phyloP scores from a whole-genome alignment of 2,888 invertebrate genomes.

The Trachelus tabidus region DNA sequence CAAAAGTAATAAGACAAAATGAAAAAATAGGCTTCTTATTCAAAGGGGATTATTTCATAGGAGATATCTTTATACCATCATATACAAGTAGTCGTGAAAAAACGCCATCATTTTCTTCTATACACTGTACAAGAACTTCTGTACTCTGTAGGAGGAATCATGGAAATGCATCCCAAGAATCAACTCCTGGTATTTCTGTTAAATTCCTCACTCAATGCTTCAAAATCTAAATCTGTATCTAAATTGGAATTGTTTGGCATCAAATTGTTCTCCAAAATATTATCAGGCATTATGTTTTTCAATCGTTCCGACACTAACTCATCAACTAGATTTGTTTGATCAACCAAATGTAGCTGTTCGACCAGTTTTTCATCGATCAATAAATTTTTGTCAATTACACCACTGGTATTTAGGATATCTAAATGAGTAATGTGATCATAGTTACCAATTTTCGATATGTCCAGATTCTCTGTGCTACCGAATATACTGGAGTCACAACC shows the following conservation, averaged over 20 bases:
- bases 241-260: conserved; percentile 51
- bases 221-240: conserved; percentile 60
- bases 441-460: conserved; percentile 50
- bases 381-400: conserved; percentile 54
- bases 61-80: not conserved
- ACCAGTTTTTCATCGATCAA: conserved; percentile 61
- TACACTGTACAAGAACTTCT: conserved; percentile 1
- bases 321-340: conserved; percentile 58
- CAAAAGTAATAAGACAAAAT: not conserved
- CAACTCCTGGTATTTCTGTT: conserved; percentile 59
- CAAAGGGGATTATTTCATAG: not conserved
- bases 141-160: conserved; percentile 10
- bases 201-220: conserved; percentile 60
- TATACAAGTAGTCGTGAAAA: not conserved
- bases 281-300: conserved; percentile 59
- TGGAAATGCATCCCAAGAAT: conserved; percentile 32
- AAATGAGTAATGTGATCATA: conserved; percentile 59
- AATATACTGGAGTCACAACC: conserved; percentile 52
- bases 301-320: conserved; percentile 58
- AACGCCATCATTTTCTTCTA: not conserved
- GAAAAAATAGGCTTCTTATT: not conserved
- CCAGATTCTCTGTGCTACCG: conserved; percentile 53
- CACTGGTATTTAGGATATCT: conserved; percentile 55
- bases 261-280: conserved; percentile 55
- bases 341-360: conserved; percentile 56